Conservation (phyloP, 2,888 invertebrate species). For the Zelleria hepariella region DNA sequence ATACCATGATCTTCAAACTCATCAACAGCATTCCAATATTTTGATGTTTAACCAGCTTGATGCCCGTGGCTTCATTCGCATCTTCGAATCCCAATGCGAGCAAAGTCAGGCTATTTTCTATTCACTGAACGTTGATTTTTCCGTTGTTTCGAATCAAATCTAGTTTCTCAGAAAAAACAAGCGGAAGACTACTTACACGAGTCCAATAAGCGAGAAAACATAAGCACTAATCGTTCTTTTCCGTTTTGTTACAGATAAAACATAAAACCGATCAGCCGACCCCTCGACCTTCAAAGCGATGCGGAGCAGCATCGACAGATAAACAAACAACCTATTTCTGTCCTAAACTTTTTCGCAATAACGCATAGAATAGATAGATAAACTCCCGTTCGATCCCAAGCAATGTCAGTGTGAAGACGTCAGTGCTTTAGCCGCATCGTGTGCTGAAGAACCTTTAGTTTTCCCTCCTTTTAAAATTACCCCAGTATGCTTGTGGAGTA, state of each 20-base stretch:
- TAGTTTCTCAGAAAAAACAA: too few species aligned
- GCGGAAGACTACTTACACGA: background rate
- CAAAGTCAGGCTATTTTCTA: too few species aligned
- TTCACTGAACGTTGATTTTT: too few species aligned
- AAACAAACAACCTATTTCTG: background rate
- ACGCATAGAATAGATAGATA: background rate
- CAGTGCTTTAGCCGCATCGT: background rate
- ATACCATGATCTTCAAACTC: too few species aligned
- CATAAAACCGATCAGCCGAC: background rate
- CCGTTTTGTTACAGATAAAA: constrained; percentile 3
- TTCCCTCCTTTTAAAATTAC: constrained; percentile 12
- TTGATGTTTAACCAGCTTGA: too few species aligned
- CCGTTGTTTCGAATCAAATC: too few species aligned
- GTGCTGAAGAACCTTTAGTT: background rate
- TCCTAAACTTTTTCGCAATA: background rate
- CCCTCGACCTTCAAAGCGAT: background rate
- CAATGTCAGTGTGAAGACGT: constrained; percentile 9
- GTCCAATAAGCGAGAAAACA: background rate
- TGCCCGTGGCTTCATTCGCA: too few species aligned
- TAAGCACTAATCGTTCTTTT: background rate
- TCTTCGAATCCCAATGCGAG: too few species aligned
- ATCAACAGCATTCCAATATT: too few species aligned
- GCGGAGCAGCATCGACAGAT: background rate
- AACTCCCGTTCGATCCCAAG: background rate
- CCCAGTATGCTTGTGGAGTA: constrained; percentile 35